phyloP scores from a whole-genome alignment of 2,888 invertebrate species.

The Hirudinaria manillensis region DNA sequence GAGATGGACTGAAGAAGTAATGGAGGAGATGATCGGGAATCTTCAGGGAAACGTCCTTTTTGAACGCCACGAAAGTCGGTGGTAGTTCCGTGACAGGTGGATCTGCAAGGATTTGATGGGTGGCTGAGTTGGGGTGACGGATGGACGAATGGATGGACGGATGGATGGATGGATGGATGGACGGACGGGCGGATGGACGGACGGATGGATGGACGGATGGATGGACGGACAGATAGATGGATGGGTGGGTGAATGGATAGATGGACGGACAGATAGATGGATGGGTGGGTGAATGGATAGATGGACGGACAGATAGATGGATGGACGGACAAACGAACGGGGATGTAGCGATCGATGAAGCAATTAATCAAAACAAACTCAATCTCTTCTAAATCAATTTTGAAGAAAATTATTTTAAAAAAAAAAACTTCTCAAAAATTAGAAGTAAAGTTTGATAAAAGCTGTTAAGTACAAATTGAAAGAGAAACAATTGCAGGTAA shows the following conservation, averaged over 20 bases:
- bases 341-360: too few relatives aligned
- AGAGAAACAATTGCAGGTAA: too few relatives aligned
- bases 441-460: too few relatives aligned
- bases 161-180: slow-evolving; percentile 14
- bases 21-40: too few relatives aligned
- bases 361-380: too few relatives aligned
- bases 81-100: background rate
- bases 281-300: slow-evolving; percentile 5
- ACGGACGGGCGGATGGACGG: slow-evolving; percentile 19
- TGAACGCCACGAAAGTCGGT: too few relatives aligned
- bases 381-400: too few relatives aligned
- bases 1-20: too few relatives aligned
- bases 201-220: slow-evolving; percentile 19
- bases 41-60: too few relatives aligned
- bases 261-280: slow-evolving; percentile 17
- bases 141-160: slow-evolving; percentile 13
- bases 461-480: too few relatives aligned
- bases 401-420: too few relatives aligned
- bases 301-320: slow-evolving; percentile 1
- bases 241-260: slow-evolving; percentile 4
- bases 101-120: background rate
- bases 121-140: background rate
- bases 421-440: too few relatives aligned
- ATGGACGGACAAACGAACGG: background rate
- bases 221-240: background rate